Evolutionary conservation across 2,888 invertebrate species (phyloP).

Genomic region (Leucozona laternaria): DNA sequence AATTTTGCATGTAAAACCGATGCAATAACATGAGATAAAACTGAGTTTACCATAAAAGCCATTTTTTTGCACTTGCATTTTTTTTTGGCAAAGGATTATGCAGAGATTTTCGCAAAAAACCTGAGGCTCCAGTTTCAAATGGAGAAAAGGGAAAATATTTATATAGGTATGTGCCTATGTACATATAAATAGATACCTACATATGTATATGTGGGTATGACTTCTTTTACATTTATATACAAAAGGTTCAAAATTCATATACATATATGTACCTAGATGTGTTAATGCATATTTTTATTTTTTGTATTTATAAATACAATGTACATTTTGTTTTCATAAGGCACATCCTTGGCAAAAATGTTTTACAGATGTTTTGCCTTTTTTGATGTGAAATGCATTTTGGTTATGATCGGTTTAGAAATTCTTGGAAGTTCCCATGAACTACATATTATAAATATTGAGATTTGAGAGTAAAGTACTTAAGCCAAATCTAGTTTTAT

Average conservation of each 20-base stretch:
- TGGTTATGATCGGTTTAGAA: slow-evolving; percentile 69
- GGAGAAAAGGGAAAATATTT: slow-evolving; percentile 8
- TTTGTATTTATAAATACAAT: too few relatives aligned
- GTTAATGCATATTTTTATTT: neutral
- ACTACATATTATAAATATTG: neutral
- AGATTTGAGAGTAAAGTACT: neutral
- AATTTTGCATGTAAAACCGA: slow-evolving; percentile 66
- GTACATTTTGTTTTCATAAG: slow-evolving; percentile 8
- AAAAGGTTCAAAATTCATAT: neutral
- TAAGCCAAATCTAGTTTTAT: too few relatives aligned
- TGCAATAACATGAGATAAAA: slow-evolving; percentile 72
- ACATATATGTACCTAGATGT: too few relatives aligned
- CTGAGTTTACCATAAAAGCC: slow-evolving; percentile 61
- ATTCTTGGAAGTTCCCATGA: slow-evolving; percentile 26
- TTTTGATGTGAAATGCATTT: slow-evolving; percentile 51
- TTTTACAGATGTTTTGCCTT: slow-evolving; percentile 62
- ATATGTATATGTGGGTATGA: neutral
- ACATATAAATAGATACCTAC: neutral
- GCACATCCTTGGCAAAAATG: slow-evolving; percentile 45
- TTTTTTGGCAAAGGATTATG: slow-evolving; percentile 56
- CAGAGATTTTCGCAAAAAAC: slow-evolving; percentile 60
- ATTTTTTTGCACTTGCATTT: slow-evolving; percentile 23
- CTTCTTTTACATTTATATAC: neutral
- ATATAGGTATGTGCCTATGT: neutral
- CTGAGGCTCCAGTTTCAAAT: slow-evolving; percentile 1